Base-by-base conservation (phyloP, 1,140 invertebrate species). In the Trypoxylus dichotomus region DNA sequence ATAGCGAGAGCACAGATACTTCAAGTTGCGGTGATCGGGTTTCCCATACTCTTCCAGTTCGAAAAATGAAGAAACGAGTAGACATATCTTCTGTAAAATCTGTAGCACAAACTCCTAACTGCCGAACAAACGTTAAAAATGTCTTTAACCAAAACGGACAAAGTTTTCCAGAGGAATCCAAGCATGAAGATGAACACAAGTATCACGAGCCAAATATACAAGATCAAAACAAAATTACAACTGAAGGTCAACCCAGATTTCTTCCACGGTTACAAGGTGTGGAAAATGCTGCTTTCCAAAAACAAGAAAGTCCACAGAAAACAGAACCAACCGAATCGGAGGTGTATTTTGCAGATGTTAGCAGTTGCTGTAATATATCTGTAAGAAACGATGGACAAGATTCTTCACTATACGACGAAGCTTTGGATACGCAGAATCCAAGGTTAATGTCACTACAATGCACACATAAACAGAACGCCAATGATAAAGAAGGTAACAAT, bases 291-390 rank as follows among this genome's bases (percentile, higher is more conserved):
- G 91, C 89, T 1, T 92, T 93, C 80, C 89, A 90, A 81, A 90
- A 89, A 75, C 89, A 90, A 78, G 90, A 91, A 81, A 88, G 87
- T 58, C 87, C 89, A 0, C 87, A 88, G 58, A 88, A 89, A 87
- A 86, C 84, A 77, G 90, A 90, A 80, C 88, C 90, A n/a, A 88
- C 90, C 0, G 91, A 92, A 79, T 94, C 93, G 2, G 94, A 96
- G 86, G 89, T 96, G 0, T 95, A 96, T 83, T 95, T 95, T 84
- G 94, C 94, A 1, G 94, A 95, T 82, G 94, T 95, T 0, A 94
- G 93, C n/a, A 95, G 93, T 73, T 95, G 94, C 82, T 94, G 93
- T 80, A 93, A 93, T 83, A 91, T 93, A 77, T 93, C 92, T 76
- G 88, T 93, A 2, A 89, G 91, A 80, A 90, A 91, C 80, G 90